Evolutionary conservation across 2,113 vertebrate genomes (phyloP).

Genomic region (Fregata magnificens): DNA sequence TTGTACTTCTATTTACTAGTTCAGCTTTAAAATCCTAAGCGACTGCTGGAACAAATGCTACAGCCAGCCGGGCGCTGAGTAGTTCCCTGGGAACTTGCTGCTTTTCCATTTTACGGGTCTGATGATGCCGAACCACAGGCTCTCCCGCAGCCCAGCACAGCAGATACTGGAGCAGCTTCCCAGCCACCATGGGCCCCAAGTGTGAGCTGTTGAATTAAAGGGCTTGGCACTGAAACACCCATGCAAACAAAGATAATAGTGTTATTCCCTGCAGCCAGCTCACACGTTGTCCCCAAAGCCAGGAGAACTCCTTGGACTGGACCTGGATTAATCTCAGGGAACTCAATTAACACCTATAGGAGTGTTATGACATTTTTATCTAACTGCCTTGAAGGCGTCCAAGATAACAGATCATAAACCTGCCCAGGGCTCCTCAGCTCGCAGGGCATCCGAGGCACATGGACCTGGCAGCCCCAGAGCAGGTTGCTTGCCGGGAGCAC

Average conservation of each 20-base stretch:
- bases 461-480: accelerated
- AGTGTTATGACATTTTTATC: background rate
- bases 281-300: background rate
- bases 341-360: background rate
- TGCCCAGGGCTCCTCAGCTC: background rate
- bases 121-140: background rate
- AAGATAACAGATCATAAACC: background rate
- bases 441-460: background rate
- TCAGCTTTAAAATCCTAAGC: background rate
- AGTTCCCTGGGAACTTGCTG: background rate
- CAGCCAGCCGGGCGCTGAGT: accelerated
- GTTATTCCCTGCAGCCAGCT: no score
- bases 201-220: background rate
- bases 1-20: no score
- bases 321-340: background rate
- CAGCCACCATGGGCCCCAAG: background rate
- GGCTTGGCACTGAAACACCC: background rate
- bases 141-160: background rate
- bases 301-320: background rate
- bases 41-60: background rate
- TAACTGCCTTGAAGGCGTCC: background rate
- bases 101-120: background rate
- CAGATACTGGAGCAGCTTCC: background rate
- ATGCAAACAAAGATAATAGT: background rate
- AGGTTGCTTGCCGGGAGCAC: background rate